Conservation (phyloP, 2,113 vertebrate species). For the Elanus axillaris region DNA sequence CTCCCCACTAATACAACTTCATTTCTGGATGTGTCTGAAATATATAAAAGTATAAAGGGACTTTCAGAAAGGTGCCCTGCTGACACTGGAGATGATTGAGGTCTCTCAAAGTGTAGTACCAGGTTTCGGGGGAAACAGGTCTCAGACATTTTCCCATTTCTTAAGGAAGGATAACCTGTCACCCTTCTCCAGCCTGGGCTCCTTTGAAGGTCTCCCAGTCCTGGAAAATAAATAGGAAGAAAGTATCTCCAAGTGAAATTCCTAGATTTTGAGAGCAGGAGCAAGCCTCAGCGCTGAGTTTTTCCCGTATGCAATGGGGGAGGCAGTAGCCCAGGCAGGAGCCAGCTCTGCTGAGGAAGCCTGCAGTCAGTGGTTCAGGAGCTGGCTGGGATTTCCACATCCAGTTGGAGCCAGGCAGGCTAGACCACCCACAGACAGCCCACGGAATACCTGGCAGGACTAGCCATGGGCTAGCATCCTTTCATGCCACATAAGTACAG, state of each 20-base stretch:
- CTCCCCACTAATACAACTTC: neutral
- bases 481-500: neutral
- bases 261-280: neutral
- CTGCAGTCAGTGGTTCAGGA: neutral
- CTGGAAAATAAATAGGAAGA: neutral
- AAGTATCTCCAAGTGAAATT: neutral
- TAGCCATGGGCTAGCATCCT: neutral
- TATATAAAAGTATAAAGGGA: neutral
- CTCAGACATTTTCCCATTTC: neutral
- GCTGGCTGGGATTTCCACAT: neutral
- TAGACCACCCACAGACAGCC: neutral
- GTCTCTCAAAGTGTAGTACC: neutral
- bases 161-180: neutral
- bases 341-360: neutral
- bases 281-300: neutral
- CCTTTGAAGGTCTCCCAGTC: neutral
- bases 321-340: neutral
- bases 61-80: neutral
- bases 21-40: neutral
- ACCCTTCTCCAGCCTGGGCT: neutral
- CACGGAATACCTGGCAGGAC: neutral
- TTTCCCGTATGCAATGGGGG: neutral
- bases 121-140: neutral
- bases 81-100: neutral
- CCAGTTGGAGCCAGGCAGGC: neutral